Conservation (phyloP, 1,140 invertebrate species). For the Orius insidiosus region DNA sequence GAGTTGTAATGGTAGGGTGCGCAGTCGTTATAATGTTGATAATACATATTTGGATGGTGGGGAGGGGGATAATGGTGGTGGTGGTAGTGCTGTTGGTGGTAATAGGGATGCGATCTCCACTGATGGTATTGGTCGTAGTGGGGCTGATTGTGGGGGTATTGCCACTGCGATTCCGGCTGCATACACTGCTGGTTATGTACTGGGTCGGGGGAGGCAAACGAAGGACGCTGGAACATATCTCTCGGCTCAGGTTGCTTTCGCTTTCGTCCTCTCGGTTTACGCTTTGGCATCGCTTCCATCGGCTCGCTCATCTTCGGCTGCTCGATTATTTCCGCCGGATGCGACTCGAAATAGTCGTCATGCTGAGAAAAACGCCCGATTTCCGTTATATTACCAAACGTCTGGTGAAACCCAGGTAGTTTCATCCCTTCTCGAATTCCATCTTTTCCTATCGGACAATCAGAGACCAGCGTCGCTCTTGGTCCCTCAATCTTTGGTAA, state of each 20-base stretch:
- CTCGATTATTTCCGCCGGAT: conserved; percentile 12
- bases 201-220: conserved; percentile 8
- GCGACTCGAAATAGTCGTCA: conserved; percentile 28
- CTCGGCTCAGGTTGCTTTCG: conserved; percentile 15
- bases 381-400: conserved; percentile 52
- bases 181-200: conserved; percentile 4
- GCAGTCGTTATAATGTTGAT: conserved; percentile 7
- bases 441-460: too few species aligned
- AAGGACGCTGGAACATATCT: conserved; percentile 11
- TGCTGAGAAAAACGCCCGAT: conserved; percentile 47
- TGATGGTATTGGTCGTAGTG: conserved; percentile 16
- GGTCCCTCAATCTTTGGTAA: conserved; percentile 8
- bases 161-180: conserved; percentile 6
- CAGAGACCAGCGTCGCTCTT: not conserved
- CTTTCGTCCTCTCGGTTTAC: conserved; percentile 14
- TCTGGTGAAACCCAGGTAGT: conserved; percentile 54
- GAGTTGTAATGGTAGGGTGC: conserved; percentile 5
- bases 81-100: conserved; percentile 14
- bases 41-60: conserved; percentile 9
- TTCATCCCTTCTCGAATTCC: conserved; percentile 23
- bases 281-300: conserved; percentile 7
- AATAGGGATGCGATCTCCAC: conserved; percentile 17
- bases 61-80: conserved; percentile 9
- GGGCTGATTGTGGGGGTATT: conserved; percentile 8
- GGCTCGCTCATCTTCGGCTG: conserved; percentile 6